Base-by-base conservation (phyloP, 2,888 invertebrate species). In the Isoperla grammatica region DNA sequence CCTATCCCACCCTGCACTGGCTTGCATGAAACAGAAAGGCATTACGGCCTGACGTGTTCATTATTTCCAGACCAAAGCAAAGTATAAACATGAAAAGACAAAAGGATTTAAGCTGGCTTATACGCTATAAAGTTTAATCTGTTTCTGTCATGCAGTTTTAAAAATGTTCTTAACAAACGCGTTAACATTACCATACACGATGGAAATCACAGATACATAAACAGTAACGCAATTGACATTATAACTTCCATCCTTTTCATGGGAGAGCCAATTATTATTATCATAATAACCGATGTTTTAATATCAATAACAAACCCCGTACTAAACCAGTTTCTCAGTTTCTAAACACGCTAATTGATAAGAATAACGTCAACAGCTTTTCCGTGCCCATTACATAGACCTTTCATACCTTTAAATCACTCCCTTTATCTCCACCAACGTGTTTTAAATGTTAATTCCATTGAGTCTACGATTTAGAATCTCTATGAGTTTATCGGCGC, bases 231-330 rank as follows among this genome's bases (percentile, higher is more conserved):
- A 53, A 53, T 53, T 53, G 53, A 53, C 53, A 39, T 53, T 53
- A 15, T 53, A 37, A 37, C 39, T 20, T 39, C 53, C 53, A 53
- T 37, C 19, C 39, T 39, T 53, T 19, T 19, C 17, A 53, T 20
- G 53, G 53, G 15, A 9, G 37, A 53, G 19, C 37, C 53, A 53
- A 53, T 53, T 53, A 53, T 39, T 37, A 60, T 62, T 57, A 57
- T 57, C 57, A 57, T 22, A 57, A 57, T 46, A 48, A 57, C 57
- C 46, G 45, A 48, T 57, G 57, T 57, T 57, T 57, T 57, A 57
- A 48, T 57, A 57, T 57, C 48, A 46, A 57, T 53, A 53, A 53
- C 53, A 53, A 39, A 53, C 17, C 19, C 53, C 20, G 12, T n/a
- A 53, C 53, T 17, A 53, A 53, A 53, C 17, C 35, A 13, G 37